phyloP scores from a whole-genome alignment of 2,797 vertebrate species.

The Danio aesculapii region DNA sequence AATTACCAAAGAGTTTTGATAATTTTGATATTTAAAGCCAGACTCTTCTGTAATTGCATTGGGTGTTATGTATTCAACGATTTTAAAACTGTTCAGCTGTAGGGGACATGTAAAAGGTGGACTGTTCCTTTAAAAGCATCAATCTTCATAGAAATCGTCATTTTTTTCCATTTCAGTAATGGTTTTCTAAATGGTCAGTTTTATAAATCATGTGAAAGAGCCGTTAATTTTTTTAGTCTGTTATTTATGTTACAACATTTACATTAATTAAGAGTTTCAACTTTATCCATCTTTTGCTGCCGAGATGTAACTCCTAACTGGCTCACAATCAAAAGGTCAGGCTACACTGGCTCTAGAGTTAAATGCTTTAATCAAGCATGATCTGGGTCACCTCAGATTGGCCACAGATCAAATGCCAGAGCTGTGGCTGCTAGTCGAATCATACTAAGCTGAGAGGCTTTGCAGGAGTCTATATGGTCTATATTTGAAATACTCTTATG shows the following conservation, averaged over 20 bases:
- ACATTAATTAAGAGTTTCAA: not conserved
- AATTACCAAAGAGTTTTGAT: too few relatives aligned
- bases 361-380: not conserved
- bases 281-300: not conserved
- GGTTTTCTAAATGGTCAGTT: not conserved
- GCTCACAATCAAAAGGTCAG: not conserved
- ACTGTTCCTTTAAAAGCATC: too few relatives aligned
- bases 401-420: slow-evolving; percentile 3
- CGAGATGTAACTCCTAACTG: not conserved
- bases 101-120: too few relatives aligned
- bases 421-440: not conserved
- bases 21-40: too few relatives aligned
- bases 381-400: slow-evolving; percentile 23
- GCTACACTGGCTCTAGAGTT: not conserved
- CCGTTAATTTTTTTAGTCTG: not conserved
- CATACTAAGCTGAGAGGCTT: slow-evolving; percentile 15
- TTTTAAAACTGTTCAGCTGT: too few relatives aligned
- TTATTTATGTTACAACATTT: not conserved
- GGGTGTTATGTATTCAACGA: too few relatives aligned
- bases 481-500: not conserved
- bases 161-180: not conserved
- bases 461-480: not conserved
- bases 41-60: too few relatives aligned
- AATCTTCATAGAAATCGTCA: not conserved
- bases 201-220: not conserved